A percentile compares a stretch with the other conserved stretches of the same genome.
Evolutionary conservation across 2,113 vertebrate species (phyloP).

Genomic region (Alligator sinensis): DNA sequence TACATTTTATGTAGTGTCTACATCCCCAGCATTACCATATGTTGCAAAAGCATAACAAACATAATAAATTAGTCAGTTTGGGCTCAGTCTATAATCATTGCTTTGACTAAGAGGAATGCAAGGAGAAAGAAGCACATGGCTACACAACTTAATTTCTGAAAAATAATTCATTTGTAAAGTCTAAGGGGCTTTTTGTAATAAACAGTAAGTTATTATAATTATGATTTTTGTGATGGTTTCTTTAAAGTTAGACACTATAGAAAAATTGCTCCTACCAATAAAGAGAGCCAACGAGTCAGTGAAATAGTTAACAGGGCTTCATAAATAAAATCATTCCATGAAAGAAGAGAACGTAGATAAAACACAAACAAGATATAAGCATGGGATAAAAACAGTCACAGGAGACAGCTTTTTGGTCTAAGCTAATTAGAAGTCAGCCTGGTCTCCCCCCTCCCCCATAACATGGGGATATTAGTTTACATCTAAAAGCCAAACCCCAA

Average conservation of each 20-base stretch:
- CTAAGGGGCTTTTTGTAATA: slow-evolving; percentile 26
- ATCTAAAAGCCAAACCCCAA: neutral
- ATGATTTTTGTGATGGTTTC: slow-evolving; percentile 13
- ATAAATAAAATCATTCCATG: neutral
- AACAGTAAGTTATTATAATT: neutral
- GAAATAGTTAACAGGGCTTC: neutral
- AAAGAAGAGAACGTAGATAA: neutral
- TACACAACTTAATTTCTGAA: slow-evolving; percentile 35
- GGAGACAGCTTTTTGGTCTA: neutral
- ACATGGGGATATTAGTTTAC: neutral
- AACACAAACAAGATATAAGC: neutral
- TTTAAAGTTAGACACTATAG: neutral
- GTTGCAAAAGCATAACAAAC: slow-evolving; percentile 13
- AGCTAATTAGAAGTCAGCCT: fast-evolving
- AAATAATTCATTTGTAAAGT: slow-evolving; percentile 23
- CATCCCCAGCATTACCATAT: slow-evolving; percentile 23
- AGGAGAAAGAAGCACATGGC: neutral
- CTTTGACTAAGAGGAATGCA: slow-evolving; percentile 43
- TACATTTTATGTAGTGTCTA: neutral
- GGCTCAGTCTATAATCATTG: slow-evolving; percentile 4
- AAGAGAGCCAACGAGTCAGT: neutral
- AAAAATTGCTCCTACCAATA: slow-evolving; percentile 21
- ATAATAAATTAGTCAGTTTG: slow-evolving; percentile 25
- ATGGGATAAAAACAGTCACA: neutral
- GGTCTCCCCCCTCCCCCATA: no score